Base-by-base conservation (phyloP, 2,888 invertebrate species). In the Drepanosiphum platanoidis region DNA sequence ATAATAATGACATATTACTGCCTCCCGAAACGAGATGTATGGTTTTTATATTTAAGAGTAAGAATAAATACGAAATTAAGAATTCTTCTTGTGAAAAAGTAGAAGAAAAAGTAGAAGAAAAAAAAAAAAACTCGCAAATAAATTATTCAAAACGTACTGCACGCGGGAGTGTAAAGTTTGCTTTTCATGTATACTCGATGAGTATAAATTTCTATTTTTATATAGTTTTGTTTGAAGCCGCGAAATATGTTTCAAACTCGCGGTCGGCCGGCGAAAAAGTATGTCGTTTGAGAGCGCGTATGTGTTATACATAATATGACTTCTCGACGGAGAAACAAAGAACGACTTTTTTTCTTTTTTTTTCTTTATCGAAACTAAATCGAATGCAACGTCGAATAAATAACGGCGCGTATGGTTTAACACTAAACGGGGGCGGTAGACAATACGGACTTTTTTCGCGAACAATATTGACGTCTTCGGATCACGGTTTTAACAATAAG, bases 101-200 rank as follows among this genome's bases (percentile, higher is more conserved):
- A 18, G 22, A 52, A 52, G 22, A 52, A 22, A 52, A 52, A 5
- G 18, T 3, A 18, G 22, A 52, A 52, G 22, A 52, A 22, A 52
- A 52, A n/a, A n/a, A 34, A 13, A 34, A 34, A 22, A 52, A 46
- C 27, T n/a, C 71, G n/a, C 15, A 30, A 5, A 34, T 58, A 52
- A 58, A 75, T 75, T 75, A 75, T 75, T 75, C n/a, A 52, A 34
- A 52, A 34, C 11, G 18, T 8, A n/a, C 15, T 18, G n/a, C 5
- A n/a, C n/a, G 22, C 1, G 3, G 15, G 30, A 15, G 42, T 15
- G 52, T 75, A 58, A 34, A 75, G 34, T 52, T 58, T 74, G 52
- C 32, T 46, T 52, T 52, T 58, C 46, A 52, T 52, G 52, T 52
- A 22, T 0, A 30, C 46, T 13, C 74, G 74, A 46, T 30, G 32